Conservation (phyloP, 1,140 invertebrate species). For the Myzus persicae region DNA sequence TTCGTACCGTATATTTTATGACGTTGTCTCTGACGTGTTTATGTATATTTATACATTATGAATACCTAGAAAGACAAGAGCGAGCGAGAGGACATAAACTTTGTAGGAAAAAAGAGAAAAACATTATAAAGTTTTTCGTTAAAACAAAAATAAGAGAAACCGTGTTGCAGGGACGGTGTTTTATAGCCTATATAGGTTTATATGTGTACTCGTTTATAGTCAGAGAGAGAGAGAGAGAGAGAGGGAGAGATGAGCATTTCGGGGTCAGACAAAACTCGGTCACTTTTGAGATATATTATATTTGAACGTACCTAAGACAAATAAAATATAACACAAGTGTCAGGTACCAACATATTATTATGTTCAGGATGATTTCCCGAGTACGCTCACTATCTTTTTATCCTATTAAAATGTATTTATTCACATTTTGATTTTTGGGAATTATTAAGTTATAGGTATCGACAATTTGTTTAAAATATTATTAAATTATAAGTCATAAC, state of each 20-base stretch:
- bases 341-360: neutral
- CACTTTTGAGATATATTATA: neutral
- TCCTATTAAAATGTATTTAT: neutral
- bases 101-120: slow-evolving; percentile 9
- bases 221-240: neutral
- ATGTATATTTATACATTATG: slow-evolving; percentile 30
- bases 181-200: neutral
- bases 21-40: slow-evolving; percentile 31
- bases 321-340: neutral
- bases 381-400: neutral
- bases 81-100: neutral
- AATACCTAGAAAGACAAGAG: neutral
- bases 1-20: slow-evolving; percentile 36
- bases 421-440: neutral
- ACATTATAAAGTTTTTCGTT: slow-evolving; percentile 27
- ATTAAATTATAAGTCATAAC: neutral
- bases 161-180: neutral
- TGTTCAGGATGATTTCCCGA: neutral
- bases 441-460: neutral
- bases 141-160: neutral
- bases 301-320: neutral
- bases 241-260: neutral
- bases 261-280: neutral
- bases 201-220: neutral
- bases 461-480: neutral